Percentiles rank a stretch among this genome's conserved stretches.
Conservation (phyloP, 2,797 vertebrate species). For the Oreochromis grahami region DNA sequence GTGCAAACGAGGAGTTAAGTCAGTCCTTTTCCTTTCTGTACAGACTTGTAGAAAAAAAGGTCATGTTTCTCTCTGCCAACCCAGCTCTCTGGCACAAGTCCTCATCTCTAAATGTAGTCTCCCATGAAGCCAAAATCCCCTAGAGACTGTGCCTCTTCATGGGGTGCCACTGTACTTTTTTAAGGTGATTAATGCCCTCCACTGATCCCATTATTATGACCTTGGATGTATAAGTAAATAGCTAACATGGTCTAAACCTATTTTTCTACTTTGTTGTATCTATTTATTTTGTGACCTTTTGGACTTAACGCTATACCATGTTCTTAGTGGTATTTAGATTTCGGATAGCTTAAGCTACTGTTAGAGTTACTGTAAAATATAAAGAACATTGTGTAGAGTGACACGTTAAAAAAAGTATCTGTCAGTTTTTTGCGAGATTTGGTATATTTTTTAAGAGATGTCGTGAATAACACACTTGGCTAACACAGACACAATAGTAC, state of each 20-base stretch:
- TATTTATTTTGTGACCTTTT: conserved; percentile 40
- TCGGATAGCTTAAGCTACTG: not conserved
- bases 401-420: conserved; percentile 10
- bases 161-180: conserved; percentile 19
- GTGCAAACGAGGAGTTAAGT: conserved; percentile 41
- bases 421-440: conserved; percentile 17
- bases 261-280: conserved; percentile 58
- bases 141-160: conserved; percentile 5
- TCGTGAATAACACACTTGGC: conserved; percentile 17
- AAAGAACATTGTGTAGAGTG: conserved; percentile 8
- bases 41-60: conserved; percentile 44
- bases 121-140: conserved; percentile 17
- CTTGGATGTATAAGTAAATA: conserved; percentile 31
- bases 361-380: conserved; percentile 7
- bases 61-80: conserved; percentile 29
- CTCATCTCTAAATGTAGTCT: conserved; percentile 23
- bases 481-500: conserved; percentile 30
- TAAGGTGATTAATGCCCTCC: conserved; percentile 22
- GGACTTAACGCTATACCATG: conserved; percentile 8
- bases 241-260: conserved; percentile 40
- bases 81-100: conserved; percentile 13
- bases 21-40: conserved; percentile 29
- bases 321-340: conserved; percentile 18
- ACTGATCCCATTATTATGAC: conserved; percentile 25
- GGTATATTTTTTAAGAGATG: conserved; percentile 18